Evolutionary conservation across 2,888 invertebrate genomes (phyloP), one percentile per base, ranked within the genome.

Genomic region (Therioaphis trifolii): DNA sequence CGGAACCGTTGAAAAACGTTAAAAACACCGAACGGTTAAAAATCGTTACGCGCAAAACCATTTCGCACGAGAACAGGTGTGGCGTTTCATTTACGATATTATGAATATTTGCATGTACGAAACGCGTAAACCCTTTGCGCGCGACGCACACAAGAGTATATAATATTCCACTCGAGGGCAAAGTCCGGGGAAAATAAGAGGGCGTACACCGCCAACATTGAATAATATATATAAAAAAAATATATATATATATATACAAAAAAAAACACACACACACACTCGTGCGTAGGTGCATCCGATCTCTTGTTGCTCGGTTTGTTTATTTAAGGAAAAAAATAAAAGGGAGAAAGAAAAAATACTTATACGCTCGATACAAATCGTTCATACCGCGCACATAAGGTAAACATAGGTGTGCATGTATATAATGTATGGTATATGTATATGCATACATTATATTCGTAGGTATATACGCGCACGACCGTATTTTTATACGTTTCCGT

Each of bases 281-380:
- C 46, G n/a, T n/a, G n/a, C 43, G 43, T 24, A 15, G 35, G 5
- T 24, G 40, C 69, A 21, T 24, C 69, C 46, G 69, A 43, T 69
- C 69, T 69, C 69, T 69, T 69, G 69, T 69, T 69, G 69, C 69
- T 69, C 27, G 69, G 69, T 69, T 46, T 24, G 69, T 46, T 69
- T 69, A 21, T 58, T 21, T 58, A 12, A 21, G 21, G 58, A 58
- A 58, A 58, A 35, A 58, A 7, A 24, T 58, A 58, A 24, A 58
- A 55, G n/a, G 52, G 18, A 55, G 11, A 58, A 21, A 58, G 21
- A 58, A 58, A 24, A 58, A 58, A 35, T 35, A 35, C 35, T 5
- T 5, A 35, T 35, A 35, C 21, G 21, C 11, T 58, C 55, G 21
- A 24, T 55, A 1, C 11, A 55, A 55, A 55, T 11, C 55, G 55